phyloP scores from a whole-genome alignment of 2,113 vertebrate genomes.

The Oryzias javanicus region DNA sequence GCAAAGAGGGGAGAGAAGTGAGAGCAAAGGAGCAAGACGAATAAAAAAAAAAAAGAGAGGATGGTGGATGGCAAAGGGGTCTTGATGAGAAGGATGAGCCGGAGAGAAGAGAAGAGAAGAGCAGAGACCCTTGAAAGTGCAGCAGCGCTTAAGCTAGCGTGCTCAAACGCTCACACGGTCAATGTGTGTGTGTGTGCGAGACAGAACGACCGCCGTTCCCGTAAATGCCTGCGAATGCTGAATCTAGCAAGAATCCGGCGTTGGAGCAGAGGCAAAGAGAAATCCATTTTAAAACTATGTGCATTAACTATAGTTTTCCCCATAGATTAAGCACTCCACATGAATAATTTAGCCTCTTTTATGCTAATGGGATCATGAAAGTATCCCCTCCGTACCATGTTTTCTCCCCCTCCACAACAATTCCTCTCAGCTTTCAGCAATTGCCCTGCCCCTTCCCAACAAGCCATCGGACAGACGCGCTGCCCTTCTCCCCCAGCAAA shows the following conservation, averaged over 20 bases:
- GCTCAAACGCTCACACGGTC: conserved; percentile 11
- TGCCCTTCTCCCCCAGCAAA: conserved; percentile 76
- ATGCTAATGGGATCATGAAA: conserved; percentile 99
- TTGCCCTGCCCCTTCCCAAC: conserved; percentile 86
- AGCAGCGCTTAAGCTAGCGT: conserved; percentile 69
- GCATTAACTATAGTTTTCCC: conserved; percentile 99
- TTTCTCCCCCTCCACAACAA: conserved; percentile 77
- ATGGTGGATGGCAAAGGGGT: conserved; percentile 1
- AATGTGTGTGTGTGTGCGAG: conserved; percentile 28
- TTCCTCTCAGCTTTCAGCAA: conserved; percentile 96
- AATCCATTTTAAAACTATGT: conserved; percentile 99
- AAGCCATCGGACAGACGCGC: conserved; percentile 83
- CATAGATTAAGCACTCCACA: conserved; percentile 97
- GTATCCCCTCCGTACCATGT: conserved; percentile 89
- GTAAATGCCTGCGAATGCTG: conserved; percentile 94
- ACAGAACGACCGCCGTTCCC: conserved; percentile 85
- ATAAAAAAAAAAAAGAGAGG: conserved; percentile 37
- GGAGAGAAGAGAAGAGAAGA: conserved; percentile 29
- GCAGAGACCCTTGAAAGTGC: conserved; percentile 71
- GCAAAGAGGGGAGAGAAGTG: conserved; percentile 48
- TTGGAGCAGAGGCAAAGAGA: conserved; percentile 90
- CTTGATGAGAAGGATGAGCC: conserved; percentile 70
- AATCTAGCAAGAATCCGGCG: conserved; percentile 98
- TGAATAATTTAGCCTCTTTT: conserved; percentile 99
- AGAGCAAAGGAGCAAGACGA: conserved; percentile 48